Percentiles rank a stretch among this genome's conserved stretches.
phyloP scores from a whole-genome alignment of 2,888 invertebrate species.

The Sinelater perroti region DNA sequence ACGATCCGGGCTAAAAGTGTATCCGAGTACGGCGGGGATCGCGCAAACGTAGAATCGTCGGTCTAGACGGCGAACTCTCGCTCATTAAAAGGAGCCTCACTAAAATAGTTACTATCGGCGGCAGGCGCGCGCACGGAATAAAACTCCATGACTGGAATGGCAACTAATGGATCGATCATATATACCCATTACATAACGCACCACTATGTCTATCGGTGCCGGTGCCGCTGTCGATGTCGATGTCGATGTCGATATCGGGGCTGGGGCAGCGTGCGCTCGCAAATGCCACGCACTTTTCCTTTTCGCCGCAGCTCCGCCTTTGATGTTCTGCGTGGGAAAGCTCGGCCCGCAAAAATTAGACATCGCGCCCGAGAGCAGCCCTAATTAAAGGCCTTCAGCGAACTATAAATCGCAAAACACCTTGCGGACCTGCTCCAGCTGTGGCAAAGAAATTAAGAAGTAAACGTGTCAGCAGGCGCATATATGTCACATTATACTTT shows the following conservation, averaged over 20 bases:
- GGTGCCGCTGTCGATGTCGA: too few species aligned
- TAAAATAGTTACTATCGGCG: constrained; percentile 43
- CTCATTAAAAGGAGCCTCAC: constrained; percentile 38
- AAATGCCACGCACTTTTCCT: constrained; percentile 26
- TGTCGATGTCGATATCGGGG: too few species aligned
- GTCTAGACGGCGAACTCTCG: constrained; percentile 45
- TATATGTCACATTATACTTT: too few species aligned
- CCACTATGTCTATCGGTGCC: constrained; percentile 4
- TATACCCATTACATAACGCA: constrained; percentile 38
- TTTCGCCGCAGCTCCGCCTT: constrained; percentile 1
- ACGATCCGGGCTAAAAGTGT: constrained; percentile 45
- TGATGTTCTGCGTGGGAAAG: too few species aligned
- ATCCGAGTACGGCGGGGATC: constrained; percentile 43
- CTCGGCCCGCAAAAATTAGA: too few species aligned
- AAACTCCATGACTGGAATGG: constrained; percentile 38
- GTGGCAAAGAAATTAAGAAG: too few species aligned
- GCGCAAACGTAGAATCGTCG: constrained; percentile 43
- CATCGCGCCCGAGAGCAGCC: too few species aligned
- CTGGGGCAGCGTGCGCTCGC: constrained; percentile 8
- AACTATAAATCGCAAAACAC: too few species aligned
- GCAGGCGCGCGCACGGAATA: constrained; percentile 35
- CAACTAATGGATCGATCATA: constrained; percentile 41
- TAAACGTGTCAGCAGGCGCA: too few species aligned
- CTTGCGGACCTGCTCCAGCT: too few species aligned
- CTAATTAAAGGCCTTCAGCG: too few species aligned